Base-by-base conservation (phyloP, 2,888 invertebrate species). In the Rhingia campestris region DNA sequence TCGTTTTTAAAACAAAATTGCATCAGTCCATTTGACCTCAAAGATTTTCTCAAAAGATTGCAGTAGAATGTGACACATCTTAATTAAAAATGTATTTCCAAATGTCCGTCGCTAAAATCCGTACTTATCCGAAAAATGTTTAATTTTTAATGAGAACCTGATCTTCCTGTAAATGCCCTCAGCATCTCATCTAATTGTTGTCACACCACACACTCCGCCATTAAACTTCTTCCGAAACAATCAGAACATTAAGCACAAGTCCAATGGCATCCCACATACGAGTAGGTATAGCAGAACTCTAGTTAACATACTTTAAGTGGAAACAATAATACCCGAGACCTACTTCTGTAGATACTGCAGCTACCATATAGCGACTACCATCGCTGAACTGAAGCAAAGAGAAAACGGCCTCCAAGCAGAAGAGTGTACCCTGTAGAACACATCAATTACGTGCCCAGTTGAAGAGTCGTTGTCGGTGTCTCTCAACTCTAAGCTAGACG, bases 341-440 rank as follows among this genome's bases (percentile, higher is more conserved):
- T 81, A 81, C 81, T 81, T 81, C 30, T 49, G 43, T 5, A 9
- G n/a, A 10, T 22, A 47, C 56, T 12, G 12, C 39, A 41, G 33
- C 51, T 64, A 39, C 12, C 10, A 22, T 14, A 49, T 37, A 47
- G 30, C 35, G 41, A 10, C 45, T 45, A 58, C 51, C 32, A 49
- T 43, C 6, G 10, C 37, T 22, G 22, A 37, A 63, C 45, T 58
- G 49, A 10, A 41, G 39, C 45, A 51, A 66, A 72, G 64, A 81
- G 81, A 72, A 81, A 72, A 64, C 47, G 47, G 54, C 66, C 67
- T 61, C 41, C 41, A 63, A 63, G 54, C 37, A 39, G 66, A 66
- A 47, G 49, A 72, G 22, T 43, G 54, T 81, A 75, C 76, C 72
- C 81, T 81, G 81, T 81, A 81, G 66, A 81, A 56, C 61, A 66